Evolutionary conservation across 64 coral and sea anemone species (phyloP), one percentile per base, ranked within the genome.

Genomic region (Actinia tenebrosa): DNA sequence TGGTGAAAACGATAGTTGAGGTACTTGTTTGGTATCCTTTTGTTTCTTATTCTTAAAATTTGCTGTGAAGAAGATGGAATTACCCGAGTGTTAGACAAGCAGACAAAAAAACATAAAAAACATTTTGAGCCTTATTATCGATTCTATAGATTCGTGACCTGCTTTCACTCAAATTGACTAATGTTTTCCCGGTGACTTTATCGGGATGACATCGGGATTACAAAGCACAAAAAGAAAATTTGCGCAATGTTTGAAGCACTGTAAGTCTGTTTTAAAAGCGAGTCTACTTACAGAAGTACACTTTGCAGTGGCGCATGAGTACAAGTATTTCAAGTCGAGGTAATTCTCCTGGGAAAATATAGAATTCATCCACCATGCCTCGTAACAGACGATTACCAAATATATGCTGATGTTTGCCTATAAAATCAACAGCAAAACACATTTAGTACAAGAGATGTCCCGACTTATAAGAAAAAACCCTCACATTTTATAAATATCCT

Each of bases 311-410:
- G 47, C 86, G 92, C 97, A 95, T 91, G 3, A 99, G 62, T 46
- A 99, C 97, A 18, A 99, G 82, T 25, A 99, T 64, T 83, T 99
- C 93, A 23, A 99, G 90, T 55, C 97, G 87, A 63, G 97, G 90
- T 10, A 99, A 85, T 85, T 99, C 97, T 60, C 92, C 91, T 0
- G 97, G 97, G 44, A 99, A 99, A 10, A 99, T 99, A 3, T 89
- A 99, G 44, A 99, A 99, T 88, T 99, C 97, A 23, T 99, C 97
- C 11, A 99, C 94, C 97, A 99, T 99, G 20, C 97, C 97, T 83
- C 97, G 83, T 16, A 99, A 26, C 0, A 99, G 77, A 20, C 97
- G 85, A 54, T 83, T 94, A 37, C 97, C 97, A 95, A 95, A 99
- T 56, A 63, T 64, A 60, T 99, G 97, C 18, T 90, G 88, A 71